Evolutionary conservation across 2,888 invertebrate genomes (phyloP).

Genomic region (Byasa hedistus): DNA sequence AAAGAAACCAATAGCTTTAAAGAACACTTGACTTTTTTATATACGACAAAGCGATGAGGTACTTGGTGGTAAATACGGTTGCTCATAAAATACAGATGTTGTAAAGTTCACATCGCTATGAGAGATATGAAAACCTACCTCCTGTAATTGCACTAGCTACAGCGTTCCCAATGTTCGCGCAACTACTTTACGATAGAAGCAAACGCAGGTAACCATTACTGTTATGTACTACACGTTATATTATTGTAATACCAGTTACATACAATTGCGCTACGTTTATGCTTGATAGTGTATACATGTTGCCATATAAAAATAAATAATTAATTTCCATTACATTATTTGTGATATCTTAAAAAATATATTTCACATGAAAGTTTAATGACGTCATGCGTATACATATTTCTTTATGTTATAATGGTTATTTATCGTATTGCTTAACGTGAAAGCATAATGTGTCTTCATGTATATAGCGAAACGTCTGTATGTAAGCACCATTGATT

Average conservation of each 20-base stretch:
- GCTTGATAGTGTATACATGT: conserved; percentile 13
- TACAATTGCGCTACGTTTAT: conserved; percentile 19
- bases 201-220: no score
- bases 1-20: no score
- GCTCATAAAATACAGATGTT: no score
- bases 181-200: no score
- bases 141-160: no score
- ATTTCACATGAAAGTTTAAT: neutral
- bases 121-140: no score
- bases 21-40: no score
- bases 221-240: neutral
- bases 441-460: neutral
- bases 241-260: conserved; percentile 6
- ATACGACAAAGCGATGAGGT: no score
- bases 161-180: neutral
- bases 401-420: neutral
- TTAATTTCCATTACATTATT: neutral
- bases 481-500: conserved; percentile 25
- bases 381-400: neutral
- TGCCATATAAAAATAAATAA: conserved; percentile 30
- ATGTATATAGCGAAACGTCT: conserved; percentile 3
- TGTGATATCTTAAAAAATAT: conserved; percentile 18
- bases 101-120: no score
- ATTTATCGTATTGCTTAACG: neutral
- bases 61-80: no score